Percentiles rank a stretch among this genome's conserved stretches.
phyloP scores from a whole-genome alignment of 2,888 invertebrate species.

The Fragum sueziense region DNA sequence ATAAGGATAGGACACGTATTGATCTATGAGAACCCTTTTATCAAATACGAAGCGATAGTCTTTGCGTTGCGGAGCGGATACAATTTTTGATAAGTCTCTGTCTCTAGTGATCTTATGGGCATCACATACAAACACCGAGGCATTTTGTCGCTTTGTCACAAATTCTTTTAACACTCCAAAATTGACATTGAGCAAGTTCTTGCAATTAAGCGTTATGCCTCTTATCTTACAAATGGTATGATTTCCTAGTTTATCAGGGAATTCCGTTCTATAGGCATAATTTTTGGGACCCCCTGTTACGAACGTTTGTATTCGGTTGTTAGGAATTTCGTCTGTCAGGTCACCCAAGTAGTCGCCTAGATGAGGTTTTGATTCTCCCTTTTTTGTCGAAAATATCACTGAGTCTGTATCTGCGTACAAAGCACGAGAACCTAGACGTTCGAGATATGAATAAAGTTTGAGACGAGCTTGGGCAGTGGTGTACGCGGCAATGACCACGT shows the following conservation, averaged over 20 bases:
- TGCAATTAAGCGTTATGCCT: conserved; percentile 29
- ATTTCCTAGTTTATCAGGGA: conserved; percentile 35
- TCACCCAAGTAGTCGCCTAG: conserved; percentile 37
- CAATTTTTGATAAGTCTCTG: neutral
- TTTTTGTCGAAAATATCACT: conserved; percentile 23
- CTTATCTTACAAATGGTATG: conserved; percentile 26
- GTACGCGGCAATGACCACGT: conserved; percentile 36
- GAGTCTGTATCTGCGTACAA: conserved; percentile 43
- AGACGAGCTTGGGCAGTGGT: conserved; percentile 30
- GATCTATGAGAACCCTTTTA: conserved; percentile 32
- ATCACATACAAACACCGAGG: conserved; percentile 22
- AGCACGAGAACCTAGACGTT: conserved; percentile 11
- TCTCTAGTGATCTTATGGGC: conserved; percentile 29
- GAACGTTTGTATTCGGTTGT: conserved; percentile 63
- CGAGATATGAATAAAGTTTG: conserved; percentile 25
- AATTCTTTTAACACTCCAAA: conserved; percentile 11
- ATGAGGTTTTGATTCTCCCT: conserved; percentile 26
- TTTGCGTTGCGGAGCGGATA: conserved; percentile 20
- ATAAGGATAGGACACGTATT: conserved; percentile 27
- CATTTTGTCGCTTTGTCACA: neutral
- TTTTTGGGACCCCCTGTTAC: conserved; percentile 80
- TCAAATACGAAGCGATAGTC: conserved; percentile 43
- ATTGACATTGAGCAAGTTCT: conserved; percentile 25
- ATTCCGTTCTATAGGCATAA: conserved; percentile 68
- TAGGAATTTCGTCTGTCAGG: conserved; percentile 45